Evolutionary conservation across 1,140 invertebrate genomes (phyloP).

Genomic region (Drosophila prosaltans): DNA sequence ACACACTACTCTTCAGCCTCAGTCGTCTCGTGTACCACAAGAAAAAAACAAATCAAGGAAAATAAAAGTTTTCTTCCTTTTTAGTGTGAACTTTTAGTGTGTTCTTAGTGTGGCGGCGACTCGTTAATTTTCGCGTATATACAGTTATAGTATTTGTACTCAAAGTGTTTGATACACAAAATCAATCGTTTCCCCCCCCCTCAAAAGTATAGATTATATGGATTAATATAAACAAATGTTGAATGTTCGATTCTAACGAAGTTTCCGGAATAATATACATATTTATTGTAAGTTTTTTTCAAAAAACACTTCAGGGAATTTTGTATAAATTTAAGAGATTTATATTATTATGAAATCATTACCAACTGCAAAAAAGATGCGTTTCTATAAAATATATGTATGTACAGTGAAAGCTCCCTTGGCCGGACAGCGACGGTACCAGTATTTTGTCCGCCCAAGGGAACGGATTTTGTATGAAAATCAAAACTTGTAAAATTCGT

Average conservation of each 20-base stretch:
- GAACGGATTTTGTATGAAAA: too few species aligned
- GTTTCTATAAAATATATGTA: too few species aligned
- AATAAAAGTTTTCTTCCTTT: neutral
- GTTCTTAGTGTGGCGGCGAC: neutral
- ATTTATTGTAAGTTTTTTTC: conserved; percentile 29
- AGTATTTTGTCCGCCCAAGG: too few species aligned
- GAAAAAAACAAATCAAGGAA: neutral
- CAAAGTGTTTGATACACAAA: neutral
- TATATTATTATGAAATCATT: neutral
- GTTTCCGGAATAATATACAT: neutral
- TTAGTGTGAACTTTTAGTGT: neutral
- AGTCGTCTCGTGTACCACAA: neutral
- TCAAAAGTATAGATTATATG: too few species aligned
- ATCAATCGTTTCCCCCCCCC: neutral
- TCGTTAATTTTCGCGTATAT: neutral
- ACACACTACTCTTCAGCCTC: conserved; percentile 4
- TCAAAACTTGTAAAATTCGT: too few species aligned
- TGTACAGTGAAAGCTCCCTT: too few species aligned
- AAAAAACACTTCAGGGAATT: neutral
- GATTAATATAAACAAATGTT: conserved; percentile 2
- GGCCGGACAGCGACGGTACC: too few species aligned
- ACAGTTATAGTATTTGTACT: too few species aligned
- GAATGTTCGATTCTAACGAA: neutral
- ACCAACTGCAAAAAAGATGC: too few species aligned
- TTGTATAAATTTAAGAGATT: conserved; percentile 14